These are phyloP conservation scores for Manis pentadactyla DNA, from an alignment of 2,797 vertebrate genomes.

Conservation along the genomic window DNA sequence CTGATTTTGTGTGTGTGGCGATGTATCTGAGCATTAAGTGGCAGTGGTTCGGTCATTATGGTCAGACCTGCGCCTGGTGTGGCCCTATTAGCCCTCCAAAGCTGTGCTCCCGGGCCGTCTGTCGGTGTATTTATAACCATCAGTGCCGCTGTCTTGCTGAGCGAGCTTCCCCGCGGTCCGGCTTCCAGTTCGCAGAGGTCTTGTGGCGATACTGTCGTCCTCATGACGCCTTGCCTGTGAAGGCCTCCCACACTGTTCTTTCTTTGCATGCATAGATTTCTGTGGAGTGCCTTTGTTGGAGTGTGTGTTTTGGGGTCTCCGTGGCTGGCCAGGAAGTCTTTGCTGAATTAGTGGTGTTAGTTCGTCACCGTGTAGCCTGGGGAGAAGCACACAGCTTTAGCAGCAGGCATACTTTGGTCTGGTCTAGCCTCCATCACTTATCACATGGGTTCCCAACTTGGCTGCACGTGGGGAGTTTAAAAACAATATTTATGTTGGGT, in stretches of 20 bases:
- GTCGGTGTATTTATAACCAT: conserved; percentile 35
- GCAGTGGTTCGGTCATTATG: conserved; percentile 63
- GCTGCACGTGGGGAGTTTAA: neutral
- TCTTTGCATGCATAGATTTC: neutral
- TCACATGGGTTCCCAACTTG: neutral
- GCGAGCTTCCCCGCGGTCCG: neutral
- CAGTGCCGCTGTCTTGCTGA: neutral
- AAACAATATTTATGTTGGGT: neutral
- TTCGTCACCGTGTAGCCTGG: neutral
- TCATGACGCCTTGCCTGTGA: neutral
- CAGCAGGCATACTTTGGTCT: neutral
- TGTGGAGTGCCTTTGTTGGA: neutral
- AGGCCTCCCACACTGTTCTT: neutral
- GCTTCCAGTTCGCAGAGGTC: neutral
- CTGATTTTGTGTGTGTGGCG: conserved; percentile 71
- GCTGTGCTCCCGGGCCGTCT: neutral
- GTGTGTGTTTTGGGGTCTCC: conserved; percentile 3
- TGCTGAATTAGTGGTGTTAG: neutral
- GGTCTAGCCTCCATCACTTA: neutral
- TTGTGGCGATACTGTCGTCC: neutral
- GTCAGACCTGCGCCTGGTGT: conserved; percentile 46
- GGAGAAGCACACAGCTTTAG: neutral
- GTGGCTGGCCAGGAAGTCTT: neutral
- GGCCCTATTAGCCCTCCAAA: conserved; percentile 5
- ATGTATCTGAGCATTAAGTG: conserved; percentile 68